Evolutionary conservation across 2,888 invertebrate species (phyloP).

Genomic region (Drosophila recens): DNA sequence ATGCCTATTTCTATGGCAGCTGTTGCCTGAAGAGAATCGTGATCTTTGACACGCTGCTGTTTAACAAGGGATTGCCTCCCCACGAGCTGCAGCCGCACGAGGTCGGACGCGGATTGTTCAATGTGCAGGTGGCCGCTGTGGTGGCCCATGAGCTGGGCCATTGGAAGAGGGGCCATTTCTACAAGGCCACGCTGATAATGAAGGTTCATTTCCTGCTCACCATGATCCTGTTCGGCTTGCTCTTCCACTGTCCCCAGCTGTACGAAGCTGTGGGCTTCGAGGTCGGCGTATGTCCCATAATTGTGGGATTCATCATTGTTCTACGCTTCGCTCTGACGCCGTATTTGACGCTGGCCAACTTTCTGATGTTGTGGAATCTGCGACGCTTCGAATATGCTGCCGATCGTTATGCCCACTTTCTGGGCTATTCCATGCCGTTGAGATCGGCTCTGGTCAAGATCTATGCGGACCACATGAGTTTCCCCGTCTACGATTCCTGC

Average conservation of each 20-base stretch:
- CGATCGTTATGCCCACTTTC: slow-evolving; percentile 93
- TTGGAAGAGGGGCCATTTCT: slow-evolving; percentile 95
- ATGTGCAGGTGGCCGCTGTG: slow-evolving; percentile 96
- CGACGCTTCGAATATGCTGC: slow-evolving; percentile 97
- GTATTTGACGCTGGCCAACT: slow-evolving; percentile 93
- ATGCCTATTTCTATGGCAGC: slow-evolving; percentile 98
- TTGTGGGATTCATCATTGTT: slow-evolving; percentile 94
- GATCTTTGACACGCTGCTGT: slow-evolving; percentile 96
- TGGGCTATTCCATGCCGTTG: slow-evolving; percentile 90
- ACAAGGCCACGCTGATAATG: slow-evolving; percentile 92
- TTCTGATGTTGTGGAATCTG: slow-evolving; percentile 91
- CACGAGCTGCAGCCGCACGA: slow-evolving; percentile 66
- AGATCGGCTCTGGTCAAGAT: slow-evolving; percentile 94
- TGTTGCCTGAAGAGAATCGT: slow-evolving; percentile 98
- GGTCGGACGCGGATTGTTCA: slow-evolving; percentile 89
- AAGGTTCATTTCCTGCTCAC: slow-evolving; percentile 85
- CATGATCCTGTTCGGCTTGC: slow-evolving; percentile 88
- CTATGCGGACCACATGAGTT: slow-evolving; percentile 96
- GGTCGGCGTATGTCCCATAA: slow-evolving; percentile 90
- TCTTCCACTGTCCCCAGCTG: slow-evolving; percentile 89
- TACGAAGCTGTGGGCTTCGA: slow-evolving; percentile 95
- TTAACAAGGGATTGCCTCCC: slow-evolving; percentile 87
- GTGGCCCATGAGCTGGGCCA: slow-evolving; percentile 98
- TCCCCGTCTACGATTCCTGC: slow-evolving; percentile 95
- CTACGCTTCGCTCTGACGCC: slow-evolving; percentile 86